A percentile compares a stretch with the other conserved stretches of the same genome.
These are phyloP conservation scores for Himalopsyche phryganea DNA, from an alignment of 1,140 invertebrate genomes.

Conservation along the genomic window DNA sequence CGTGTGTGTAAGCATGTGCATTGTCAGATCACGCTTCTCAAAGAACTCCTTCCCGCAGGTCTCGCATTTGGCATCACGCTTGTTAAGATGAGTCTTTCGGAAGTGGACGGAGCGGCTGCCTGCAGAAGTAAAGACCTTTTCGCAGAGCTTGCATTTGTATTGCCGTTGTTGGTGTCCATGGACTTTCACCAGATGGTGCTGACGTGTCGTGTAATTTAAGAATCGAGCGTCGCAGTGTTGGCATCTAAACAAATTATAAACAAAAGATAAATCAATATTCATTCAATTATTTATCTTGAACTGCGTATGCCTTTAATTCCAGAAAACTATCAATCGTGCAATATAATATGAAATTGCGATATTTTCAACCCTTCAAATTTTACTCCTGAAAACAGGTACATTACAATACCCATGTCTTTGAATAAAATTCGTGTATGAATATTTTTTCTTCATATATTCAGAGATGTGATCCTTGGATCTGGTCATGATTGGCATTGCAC, in stretches of 20 bases:
- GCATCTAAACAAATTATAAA: neutral
- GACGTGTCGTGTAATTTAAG: neutral
- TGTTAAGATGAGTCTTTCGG: neutral
- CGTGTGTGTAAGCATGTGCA: conserved; percentile 43
- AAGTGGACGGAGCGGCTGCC: neutral
- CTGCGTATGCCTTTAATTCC: too few relatives aligned
- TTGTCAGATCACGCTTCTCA: conserved; percentile 29
- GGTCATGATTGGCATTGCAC: too few relatives aligned
- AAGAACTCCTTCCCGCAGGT: conserved; percentile 24
- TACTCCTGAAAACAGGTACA: too few relatives aligned
- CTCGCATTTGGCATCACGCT: conserved; percentile 18
- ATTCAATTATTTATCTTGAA: too few relatives aligned
- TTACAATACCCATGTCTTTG: too few relatives aligned
- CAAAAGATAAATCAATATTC: too few relatives aligned
- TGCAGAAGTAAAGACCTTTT: neutral
- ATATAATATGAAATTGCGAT: too few relatives aligned
- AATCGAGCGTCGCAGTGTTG: neutral
- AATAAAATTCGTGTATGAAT: too few relatives aligned
- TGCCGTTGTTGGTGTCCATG: neutral
- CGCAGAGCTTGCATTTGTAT: neutral
- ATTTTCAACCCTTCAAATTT: too few relatives aligned
- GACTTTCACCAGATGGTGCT: neutral
- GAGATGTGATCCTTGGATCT: too few relatives aligned
- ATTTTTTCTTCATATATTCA: too few relatives aligned
- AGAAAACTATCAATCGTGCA: too few relatives aligned